These are phyloP conservation scores for Agrenia bidenticulata DNA, from an alignment of 2,888 invertebrate species.

Conservation along the genomic window DNA sequence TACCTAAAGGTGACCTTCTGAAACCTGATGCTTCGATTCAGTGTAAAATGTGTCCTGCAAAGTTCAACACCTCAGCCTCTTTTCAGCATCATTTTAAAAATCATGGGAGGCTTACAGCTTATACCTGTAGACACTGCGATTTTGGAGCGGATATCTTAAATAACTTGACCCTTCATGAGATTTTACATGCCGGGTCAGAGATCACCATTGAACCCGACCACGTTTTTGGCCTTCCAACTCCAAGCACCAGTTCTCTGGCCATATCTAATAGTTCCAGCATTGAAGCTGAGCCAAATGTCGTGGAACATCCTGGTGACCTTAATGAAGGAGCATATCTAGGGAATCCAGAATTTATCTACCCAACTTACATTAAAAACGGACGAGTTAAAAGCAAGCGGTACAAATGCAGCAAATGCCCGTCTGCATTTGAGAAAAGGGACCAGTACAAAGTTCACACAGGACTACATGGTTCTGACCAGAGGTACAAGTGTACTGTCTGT, in stretches of 20 bases:
- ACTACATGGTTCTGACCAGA: conserved; percentile 78
- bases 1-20: background rate
- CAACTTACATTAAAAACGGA: conserved; percentile 72
- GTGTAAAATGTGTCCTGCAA: conserved; percentile 64
- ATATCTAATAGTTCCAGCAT: background rate
- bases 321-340: conserved; percentile 59
- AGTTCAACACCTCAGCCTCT: conserved; percentile 71
- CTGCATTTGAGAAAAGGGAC: conserved; percentile 68
- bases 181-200: conserved; percentile 60
- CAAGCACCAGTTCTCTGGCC: too few species aligned
- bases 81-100: conserved; percentile 69
- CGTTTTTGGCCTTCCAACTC: background rate
- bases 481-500: conserved; percentile 78
- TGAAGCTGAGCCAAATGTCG: background rate
- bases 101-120: conserved; percentile 66
- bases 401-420: conserved; percentile 82
- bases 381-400: conserved; percentile 73
- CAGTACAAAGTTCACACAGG: conserved; percentile 80
- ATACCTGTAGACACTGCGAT: conserved; percentile 70
- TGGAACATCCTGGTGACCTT: background rate
- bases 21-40: conserved; percentile 23
- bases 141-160: conserved; percentile 70
- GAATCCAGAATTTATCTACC: conserved; percentile 75
- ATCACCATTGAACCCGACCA: conserved; percentile 40
- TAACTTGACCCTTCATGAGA: conserved; percentile 68